These are phyloP conservation scores for Knipowitschia caucasica DNA, from an alignment of 2,797 vertebrate species.

Conservation along the genomic window DNA sequence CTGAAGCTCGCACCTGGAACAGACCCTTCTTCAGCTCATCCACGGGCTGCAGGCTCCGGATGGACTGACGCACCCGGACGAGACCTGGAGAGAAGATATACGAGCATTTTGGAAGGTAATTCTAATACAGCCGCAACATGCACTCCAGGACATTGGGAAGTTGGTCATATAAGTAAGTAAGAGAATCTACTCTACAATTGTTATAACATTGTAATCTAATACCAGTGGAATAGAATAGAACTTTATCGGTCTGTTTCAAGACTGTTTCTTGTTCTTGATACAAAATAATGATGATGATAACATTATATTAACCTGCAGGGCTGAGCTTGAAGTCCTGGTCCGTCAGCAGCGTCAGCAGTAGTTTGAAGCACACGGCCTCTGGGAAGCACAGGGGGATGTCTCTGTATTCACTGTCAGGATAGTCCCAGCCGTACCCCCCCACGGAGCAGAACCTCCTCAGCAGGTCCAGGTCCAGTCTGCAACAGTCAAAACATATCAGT, in stretches of 20 bases:
- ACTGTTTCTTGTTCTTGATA: too few species aligned
- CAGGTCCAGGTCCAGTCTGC: slow-evolving; percentile 43
- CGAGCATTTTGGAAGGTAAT: too few species aligned
- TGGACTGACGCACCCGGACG: slow-evolving; percentile 47
- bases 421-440: slow-evolving; percentile 74
- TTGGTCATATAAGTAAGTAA: too few species aligned
- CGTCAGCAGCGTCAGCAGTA: slow-evolving; percentile 57
- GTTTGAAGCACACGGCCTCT: slow-evolving; percentile 51
- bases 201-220: too few species aligned
- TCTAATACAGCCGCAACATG: too few species aligned
- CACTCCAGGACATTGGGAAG: too few species aligned
- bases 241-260: too few species aligned
- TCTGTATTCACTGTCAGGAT: slow-evolving; percentile 69
- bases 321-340: slow-evolving; percentile 55
- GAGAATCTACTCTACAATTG: too few species aligned
- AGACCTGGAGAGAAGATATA: slow-evolving; percentile 46
- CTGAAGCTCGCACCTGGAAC: slow-evolving; percentile 57
- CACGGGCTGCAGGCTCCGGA: slow-evolving; percentile 59
- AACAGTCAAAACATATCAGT: neutral
- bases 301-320: slow-evolving; percentile 53
- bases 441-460: slow-evolving; percentile 66
- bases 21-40: slow-evolving; percentile 72
- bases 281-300: neutral
- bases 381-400: slow-evolving; percentile 70
- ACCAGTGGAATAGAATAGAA: too few species aligned